phyloP scores from a whole-genome alignment of 2,797 vertebrate genomes.

The Poeciliopsis paucimaculata region DNA sequence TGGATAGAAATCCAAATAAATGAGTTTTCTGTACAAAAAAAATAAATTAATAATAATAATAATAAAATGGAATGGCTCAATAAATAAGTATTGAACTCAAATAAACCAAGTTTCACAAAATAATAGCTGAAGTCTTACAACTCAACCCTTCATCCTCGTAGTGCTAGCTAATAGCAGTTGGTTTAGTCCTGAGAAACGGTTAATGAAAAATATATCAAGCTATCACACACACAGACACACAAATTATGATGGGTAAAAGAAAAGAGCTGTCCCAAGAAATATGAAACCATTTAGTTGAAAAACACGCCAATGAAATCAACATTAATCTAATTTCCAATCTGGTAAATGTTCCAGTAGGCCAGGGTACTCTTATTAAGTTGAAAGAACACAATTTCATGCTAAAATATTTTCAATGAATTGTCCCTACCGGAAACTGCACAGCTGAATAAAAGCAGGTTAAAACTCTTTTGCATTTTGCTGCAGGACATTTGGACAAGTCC shows the following conservation, averaged over 20 bases:
- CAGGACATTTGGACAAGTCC: not conserved
- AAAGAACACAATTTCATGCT: constrained; percentile 2
- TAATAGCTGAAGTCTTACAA: not conserved
- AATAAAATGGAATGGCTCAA: not conserved
- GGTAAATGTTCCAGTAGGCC: constrained; percentile 5
- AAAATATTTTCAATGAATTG: not conserved
- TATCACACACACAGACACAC: not conserved
- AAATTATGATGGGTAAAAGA: not conserved
- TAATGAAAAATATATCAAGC: not conserved
- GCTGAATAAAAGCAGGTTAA: not conserved
- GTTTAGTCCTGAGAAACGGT: not conserved
- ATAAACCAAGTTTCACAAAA: not conserved
- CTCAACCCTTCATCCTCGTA: not conserved
- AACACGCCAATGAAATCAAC: not conserved
- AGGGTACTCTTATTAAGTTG: not conserved
- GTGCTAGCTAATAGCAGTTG: not conserved
- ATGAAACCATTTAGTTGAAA: not conserved
- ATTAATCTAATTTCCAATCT: not conserved
- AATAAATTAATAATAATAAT: no score
- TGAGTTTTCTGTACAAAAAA: not conserved
- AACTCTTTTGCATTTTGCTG: not conserved
- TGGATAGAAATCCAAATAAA: not conserved
- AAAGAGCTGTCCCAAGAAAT: not conserved
- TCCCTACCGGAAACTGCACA: not conserved
- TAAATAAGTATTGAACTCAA: not conserved